Percentiles rank a stretch among this genome's conserved stretches.
phyloP scores from a whole-genome alignment of 1,140 invertebrate genomes.

The Leptinotarsa defecta region DNA sequence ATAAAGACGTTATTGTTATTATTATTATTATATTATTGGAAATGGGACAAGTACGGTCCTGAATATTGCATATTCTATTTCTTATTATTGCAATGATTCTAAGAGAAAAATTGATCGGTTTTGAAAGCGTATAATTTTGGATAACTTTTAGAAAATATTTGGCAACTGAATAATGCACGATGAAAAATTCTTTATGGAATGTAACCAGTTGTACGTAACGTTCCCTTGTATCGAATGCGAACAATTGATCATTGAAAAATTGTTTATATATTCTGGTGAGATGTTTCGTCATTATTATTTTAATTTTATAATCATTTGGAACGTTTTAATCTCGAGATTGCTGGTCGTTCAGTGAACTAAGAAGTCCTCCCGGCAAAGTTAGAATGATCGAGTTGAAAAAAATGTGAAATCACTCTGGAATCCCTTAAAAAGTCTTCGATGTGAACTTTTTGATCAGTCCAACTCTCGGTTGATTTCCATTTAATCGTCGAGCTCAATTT shows the following conservation, averaged over 20 bases:
- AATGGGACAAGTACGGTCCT: no score
- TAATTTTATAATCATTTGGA: conserved; percentile 35
- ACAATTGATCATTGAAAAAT: not conserved
- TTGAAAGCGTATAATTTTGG: no score
- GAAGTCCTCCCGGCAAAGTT: conserved; percentile 30
- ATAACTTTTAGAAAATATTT: no score
- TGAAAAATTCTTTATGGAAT: no score
- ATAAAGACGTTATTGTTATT: no score
- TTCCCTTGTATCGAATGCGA: no score
- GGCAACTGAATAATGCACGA: no score
- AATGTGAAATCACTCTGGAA: conserved; percentile 22
- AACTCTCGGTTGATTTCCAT: not conserved
- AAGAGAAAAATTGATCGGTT: no score
- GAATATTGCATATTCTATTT: no score
- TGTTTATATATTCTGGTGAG: not conserved
- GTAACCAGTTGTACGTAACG: no score
- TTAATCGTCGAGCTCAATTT: conserved; percentile 6
- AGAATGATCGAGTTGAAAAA: not conserved
- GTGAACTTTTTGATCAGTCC: conserved; percentile 11
- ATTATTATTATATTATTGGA: no score
- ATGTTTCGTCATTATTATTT: conserved; percentile 18
- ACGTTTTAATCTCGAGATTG: conserved; percentile 35
- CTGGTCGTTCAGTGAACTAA: conserved; percentile 33
- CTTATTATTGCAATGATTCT: no score
- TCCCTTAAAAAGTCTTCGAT: conserved; percentile 34